These are phyloP conservation scores for Mesocricetus auratus DNA, from an alignment of 2,113 vertebrate genomes.

Conservation along the genomic window DNA sequence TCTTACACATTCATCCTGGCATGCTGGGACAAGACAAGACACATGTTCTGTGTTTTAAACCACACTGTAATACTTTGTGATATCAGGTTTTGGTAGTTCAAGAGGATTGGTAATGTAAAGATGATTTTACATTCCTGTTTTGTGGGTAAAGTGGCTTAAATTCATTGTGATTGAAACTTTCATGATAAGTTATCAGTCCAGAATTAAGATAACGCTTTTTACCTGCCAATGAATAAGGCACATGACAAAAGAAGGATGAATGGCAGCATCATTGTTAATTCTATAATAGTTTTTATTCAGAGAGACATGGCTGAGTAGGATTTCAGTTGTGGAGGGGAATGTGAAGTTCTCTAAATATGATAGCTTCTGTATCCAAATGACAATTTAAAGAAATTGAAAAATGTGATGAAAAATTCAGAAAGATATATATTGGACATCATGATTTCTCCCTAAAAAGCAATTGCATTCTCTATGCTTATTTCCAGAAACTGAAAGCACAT, in stretches of 20 bases:
- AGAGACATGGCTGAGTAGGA: background rate
- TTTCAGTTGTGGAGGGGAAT: background rate
- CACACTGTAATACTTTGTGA: background rate
- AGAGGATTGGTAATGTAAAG: background rate
- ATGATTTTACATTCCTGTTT: background rate
- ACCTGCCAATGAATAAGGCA: background rate
- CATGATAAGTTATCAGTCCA: background rate
- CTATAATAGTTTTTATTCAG: background rate
- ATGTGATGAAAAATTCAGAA: background rate
- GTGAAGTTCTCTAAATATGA: background rate
- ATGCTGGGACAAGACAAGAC: background rate
- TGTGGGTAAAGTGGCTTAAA: background rate
- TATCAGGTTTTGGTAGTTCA: background rate
- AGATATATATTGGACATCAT: constrained; percentile 10
- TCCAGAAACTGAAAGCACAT: background rate
- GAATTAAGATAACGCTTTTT: background rate
- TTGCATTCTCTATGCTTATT: background rate
- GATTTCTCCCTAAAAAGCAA: background rate
- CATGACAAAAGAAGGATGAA: background rate
- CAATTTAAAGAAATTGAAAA: background rate
- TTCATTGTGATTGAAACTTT: background rate
- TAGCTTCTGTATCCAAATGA: background rate
- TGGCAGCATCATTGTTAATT: background rate
- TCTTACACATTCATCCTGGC: background rate
- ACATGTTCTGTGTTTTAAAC: background rate